Percentiles rank a stretch among this genome's conserved stretches.
phyloP scores from a whole-genome alignment of 1,140 invertebrate species.

The Dendrolimus kikuchii region DNA sequence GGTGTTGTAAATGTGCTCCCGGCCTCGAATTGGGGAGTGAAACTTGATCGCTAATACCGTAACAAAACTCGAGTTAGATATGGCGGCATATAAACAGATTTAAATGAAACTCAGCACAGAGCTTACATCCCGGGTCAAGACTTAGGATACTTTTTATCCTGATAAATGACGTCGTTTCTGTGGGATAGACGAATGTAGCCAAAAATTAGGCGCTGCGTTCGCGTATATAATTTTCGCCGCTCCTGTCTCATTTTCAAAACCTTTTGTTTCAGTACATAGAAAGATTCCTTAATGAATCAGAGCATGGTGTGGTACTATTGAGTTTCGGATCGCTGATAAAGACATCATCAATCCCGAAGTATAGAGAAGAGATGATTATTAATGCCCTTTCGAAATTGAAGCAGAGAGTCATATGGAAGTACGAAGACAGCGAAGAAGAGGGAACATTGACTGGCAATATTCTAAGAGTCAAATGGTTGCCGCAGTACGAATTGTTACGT shows the following conservation, averaged over 20 bases:
- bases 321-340: constrained; percentile 78
- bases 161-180: too few relatives aligned
- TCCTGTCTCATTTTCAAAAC: background rate
- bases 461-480: constrained; percentile 74
- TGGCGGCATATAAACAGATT: too few relatives aligned
- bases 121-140: too few relatives aligned
- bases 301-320: constrained; percentile 77
- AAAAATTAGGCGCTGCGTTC: too few relatives aligned
- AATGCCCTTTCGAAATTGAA: constrained; percentile 70
- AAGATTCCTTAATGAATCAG: constrained; percentile 76
- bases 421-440: constrained; percentile 68
- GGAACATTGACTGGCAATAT: constrained; percentile 50
- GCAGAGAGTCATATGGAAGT: constrained; percentile 79
- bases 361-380: constrained; percentile 65
- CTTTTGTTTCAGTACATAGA: constrained; percentile 73
- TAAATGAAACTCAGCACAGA: too few relatives aligned
- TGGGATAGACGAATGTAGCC: too few relatives aligned
- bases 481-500: constrained; percentile 76
- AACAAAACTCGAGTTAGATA: too few relatives aligned
- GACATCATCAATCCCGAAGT: constrained; percentile 54
- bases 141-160: too few relatives aligned
- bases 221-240: too few relatives aligned
- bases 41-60: too few relatives aligned
- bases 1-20: too few relatives aligned
- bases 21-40: too few relatives aligned